These are phyloP conservation scores for Ceratosolen solmsi DNA, from an alignment of 1,140 invertebrate genomes.

Conservation along the genomic window DNA sequence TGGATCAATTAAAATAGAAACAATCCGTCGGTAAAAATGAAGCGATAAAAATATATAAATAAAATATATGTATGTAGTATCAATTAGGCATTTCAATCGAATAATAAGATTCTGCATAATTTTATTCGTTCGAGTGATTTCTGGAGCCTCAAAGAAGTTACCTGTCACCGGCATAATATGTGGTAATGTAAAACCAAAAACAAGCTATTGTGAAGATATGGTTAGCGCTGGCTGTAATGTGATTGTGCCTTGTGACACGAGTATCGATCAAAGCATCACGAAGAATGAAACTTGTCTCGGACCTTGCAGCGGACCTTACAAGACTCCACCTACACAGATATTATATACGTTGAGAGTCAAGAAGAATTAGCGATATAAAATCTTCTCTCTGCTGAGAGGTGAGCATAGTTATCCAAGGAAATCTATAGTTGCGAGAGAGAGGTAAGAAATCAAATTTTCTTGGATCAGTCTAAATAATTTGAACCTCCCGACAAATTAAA, in stretches of 20 bases:
- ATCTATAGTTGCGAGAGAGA: background rate
- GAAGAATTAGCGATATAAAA: background rate
- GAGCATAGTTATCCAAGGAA: background rate
- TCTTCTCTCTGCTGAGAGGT: background rate
- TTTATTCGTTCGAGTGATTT: conserved; percentile 12
- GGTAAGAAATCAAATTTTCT: background rate
- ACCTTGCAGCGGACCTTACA: no score
- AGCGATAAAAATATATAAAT: no score
- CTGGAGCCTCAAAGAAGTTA: conserved; percentile 1
- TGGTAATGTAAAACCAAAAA: background rate
- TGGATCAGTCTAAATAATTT: background rate
- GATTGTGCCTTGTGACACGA: conserved; percentile 31
- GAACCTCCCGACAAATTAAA: conserved; percentile 24
- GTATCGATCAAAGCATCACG: conserved; percentile 32
- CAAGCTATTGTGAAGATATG: conserved; percentile 33
- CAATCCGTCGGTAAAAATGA: no score
- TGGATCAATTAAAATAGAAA: no score
- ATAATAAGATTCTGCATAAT: no score
- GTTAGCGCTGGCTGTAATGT: background rate
- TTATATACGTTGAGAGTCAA: background rate
- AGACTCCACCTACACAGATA: background rate
- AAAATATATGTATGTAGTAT: no score
- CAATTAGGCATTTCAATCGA: no score
- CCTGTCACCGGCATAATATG: background rate
- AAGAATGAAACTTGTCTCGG: conserved; percentile 10